phyloP scores from a whole-genome alignment of 1,140 invertebrate species.

The Drosophila busckii region DNA sequence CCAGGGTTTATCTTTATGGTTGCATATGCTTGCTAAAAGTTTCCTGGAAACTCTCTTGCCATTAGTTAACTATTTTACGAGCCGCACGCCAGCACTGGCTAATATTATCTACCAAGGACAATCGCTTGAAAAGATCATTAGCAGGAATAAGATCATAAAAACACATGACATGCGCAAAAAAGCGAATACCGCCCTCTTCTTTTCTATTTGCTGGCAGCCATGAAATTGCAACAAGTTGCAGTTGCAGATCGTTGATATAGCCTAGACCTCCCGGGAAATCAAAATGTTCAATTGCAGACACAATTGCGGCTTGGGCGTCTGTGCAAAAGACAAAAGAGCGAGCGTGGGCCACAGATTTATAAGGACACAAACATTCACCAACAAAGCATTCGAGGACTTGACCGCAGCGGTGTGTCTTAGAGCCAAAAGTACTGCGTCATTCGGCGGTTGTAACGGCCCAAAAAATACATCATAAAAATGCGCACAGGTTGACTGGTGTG shows the following conservation, averaged over 20 bases:
- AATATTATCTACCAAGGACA: slow-evolving; percentile 13
- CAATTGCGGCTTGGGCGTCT: slow-evolving; percentile 56
- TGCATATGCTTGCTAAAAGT: too few species aligned
- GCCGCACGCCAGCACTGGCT: slow-evolving; percentile 15
- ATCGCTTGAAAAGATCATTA: slow-evolving; percentile 65
- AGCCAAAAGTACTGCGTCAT: slow-evolving; percentile 65
- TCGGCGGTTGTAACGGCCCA: slow-evolving; percentile 33
- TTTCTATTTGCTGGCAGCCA: slow-evolving; percentile 43
- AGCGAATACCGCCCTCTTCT: slow-evolving; percentile 49
- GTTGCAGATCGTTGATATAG: background rate
- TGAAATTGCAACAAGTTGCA: slow-evolving; percentile 48
- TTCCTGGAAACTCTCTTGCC: slow-evolving; percentile 28
- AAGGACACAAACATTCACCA: slow-evolving; percentile 60
- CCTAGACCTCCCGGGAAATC: slow-evolving; percentile 68
- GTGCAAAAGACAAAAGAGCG: slow-evolving; percentile 50
- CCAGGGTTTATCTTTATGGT: too few species aligned
- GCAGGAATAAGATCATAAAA: slow-evolving; percentile 74
- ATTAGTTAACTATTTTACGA: background rate
- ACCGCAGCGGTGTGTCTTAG: slow-evolving; percentile 24
- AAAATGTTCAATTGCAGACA: slow-evolving; percentile 67
- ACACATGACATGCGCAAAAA: slow-evolving; percentile 67
- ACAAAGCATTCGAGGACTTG: too few species aligned
- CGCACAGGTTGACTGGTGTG: slow-evolving; percentile 49
- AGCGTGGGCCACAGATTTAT: slow-evolving; percentile 43
- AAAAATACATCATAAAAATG: slow-evolving; percentile 70